Evolutionary conservation across 2,888 invertebrate genomes (phyloP), one percentile per base, ranked within the genome.

Genomic region (Agrochola lota): DNA sequence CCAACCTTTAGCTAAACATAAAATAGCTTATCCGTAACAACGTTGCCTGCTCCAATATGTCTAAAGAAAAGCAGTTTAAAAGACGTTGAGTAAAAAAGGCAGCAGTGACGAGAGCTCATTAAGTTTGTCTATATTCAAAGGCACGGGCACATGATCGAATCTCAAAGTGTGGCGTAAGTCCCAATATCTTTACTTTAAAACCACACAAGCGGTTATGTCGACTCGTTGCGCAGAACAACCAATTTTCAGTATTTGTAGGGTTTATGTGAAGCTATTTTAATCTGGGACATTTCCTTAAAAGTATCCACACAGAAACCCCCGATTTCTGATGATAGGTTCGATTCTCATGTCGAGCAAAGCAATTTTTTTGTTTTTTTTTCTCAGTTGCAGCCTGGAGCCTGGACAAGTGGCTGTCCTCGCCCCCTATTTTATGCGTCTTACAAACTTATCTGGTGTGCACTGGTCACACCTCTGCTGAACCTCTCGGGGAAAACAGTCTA

Each of bases 161-260:
- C 81, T 77, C 20, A 66, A 60, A 71, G 63, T 63, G 49, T 75
- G 11, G n/a, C 63, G 59, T 68, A 68, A 43, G 63, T 62, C 12
- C 9, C 79, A 74, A 81, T 84, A 83, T 74, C 74, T 87, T 74
- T 68, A 83, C 49, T 81, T 77, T 83, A 81, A 87, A 86, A 78
- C 78, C 75, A 76, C 71, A 79, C 74, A 71, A 78, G 68, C 69
- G 68, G 64, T 81, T 78, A 73, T 78, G 81, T 83, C 55, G 64
- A 78, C 68, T 80, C 72, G 80, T 74, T 78, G 78, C 74, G 43
- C 77, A 67, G 71, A 81, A 83, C 80, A 84, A 83, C 80, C 87
- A 86, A 88, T 90, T 85, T 87, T 85, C 80, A 83, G 77, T 82
- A 84, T 76, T 55, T 26, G 74, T 86, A 69, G 77, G 84, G 75